Evolutionary conservation across 2,113 vertebrate species (phyloP).

Genomic region (Nestor notabilis): DNA sequence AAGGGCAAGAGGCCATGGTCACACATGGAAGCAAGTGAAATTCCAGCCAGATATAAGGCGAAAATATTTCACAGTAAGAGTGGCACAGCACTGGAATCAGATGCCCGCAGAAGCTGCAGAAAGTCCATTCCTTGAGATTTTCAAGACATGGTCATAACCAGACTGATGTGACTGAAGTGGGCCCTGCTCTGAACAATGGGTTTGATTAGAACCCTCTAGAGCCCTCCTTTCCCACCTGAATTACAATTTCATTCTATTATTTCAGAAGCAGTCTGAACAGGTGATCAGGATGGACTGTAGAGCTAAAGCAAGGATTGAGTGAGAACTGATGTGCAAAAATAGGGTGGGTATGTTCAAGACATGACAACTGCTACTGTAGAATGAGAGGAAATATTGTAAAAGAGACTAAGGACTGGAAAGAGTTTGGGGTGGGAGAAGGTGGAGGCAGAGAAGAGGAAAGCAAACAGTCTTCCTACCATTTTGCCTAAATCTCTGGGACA

Average conservation of each 20-base stretch:
- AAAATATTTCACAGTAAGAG: background rate
- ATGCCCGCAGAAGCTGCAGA: background rate
- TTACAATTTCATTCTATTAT: background rate
- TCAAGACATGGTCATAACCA: background rate
- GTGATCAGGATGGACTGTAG: background rate
- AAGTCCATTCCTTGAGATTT: background rate
- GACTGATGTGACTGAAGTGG: background rate
- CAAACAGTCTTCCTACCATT: background rate
- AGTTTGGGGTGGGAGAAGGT: background rate
- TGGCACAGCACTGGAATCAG: rapidly evolving
- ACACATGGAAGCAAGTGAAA: background rate
- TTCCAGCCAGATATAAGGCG: background rate
- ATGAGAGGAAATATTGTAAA: background rate
- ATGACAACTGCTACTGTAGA: background rate
- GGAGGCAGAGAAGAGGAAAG: background rate
- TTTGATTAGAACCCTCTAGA: background rate
- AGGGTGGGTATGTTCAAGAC: background rate
- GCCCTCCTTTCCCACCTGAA: background rate
- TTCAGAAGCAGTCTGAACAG: background rate
- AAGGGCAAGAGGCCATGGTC: background rate
- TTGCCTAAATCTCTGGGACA: background rate
- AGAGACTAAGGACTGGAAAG: background rate
- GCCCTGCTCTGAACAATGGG: rapidly evolving
- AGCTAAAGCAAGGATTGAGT: background rate
- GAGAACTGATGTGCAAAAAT: background rate